Base-by-base conservation (phyloP, 1,140 invertebrate species). In the Cecropterus lyciades region DNA sequence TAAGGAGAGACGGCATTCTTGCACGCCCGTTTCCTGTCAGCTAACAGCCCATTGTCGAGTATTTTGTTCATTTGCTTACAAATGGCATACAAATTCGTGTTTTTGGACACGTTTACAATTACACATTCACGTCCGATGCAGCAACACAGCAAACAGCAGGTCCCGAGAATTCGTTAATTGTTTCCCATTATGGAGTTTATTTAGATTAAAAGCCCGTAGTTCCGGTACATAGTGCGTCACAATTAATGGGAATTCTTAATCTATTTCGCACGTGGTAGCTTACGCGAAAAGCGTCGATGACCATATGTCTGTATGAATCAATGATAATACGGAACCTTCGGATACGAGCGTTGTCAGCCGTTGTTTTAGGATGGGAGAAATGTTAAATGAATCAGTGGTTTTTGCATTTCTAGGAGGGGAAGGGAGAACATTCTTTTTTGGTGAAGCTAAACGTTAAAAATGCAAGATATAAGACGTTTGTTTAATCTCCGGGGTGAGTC, bases 11-110 rank as follows among this genome's bases (percentile, higher is more conserved):
- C 15, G 51, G 59, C 74, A 73, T 81, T 69, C 74, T 68, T 53
- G 60, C 72, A 76, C 70, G 69, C 43, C 64, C 33, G 59, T 45
- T 77, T 75, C 68, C 72, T 65, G 69, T 49, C 67, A 49, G 27
- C 59, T 80, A 75, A 80, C 67, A 65, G 57, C 71, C 71, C 52
- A 80, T 80, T 82, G 77, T 80, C 56, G 49, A 69, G 53, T 46
- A 63, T 75, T 77, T 79, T 70, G 68, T 67, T 65, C 46, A 71
- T 67, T 65, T 72, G 69, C 74, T 74, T 49, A 24, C 46, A 43
- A 43, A 43, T 11, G 40, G 11, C 40, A 14, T 14, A 10, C 40
- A 43, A 43, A 43, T 14, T 43, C n/a, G 40, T 43, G 40, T 43
- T 43, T 43, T 43, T 43, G 40, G n/a, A 14, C 11, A 40, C 13